phyloP scores from a whole-genome alignment of 2,888 invertebrate species.

The Athripsodes cinereus region DNA sequence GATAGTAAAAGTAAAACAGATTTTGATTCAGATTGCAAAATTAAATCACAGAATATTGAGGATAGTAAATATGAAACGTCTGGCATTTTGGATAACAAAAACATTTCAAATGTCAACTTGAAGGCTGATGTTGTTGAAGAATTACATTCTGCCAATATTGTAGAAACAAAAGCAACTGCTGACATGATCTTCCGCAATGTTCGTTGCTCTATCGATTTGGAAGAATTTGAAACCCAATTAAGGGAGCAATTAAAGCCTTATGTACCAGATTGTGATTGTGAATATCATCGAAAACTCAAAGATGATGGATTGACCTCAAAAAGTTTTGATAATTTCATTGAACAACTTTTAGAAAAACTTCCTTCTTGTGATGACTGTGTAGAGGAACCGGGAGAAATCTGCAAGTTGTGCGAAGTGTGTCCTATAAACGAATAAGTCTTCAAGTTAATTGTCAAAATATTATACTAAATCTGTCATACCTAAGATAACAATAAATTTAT shows the following conservation, averaged over 20 bases:
- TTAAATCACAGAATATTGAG: no score
- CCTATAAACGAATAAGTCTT: neutral
- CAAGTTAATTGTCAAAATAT: no score
- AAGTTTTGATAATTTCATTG: neutral
- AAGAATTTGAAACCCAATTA: slow-evolving; percentile 4
- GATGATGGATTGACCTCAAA: neutral
- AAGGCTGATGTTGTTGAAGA: no score
- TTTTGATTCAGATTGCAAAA: no score
- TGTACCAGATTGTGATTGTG: slow-evolving; percentile 11
- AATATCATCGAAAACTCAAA: neutral
- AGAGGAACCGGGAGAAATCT: neutral
- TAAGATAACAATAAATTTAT: no score
- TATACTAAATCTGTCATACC: no score
- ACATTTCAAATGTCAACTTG: no score
- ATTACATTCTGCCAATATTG: neutral
- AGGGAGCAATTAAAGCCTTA: slow-evolving; percentile 1
- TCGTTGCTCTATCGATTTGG: neutral
- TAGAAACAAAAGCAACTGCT: neutral
- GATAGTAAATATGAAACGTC: no score
- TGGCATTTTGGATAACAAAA: no score
- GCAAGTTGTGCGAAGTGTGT: neutral
- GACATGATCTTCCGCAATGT: neutral
- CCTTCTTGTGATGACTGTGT: neutral
- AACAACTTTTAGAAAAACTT: neutral
- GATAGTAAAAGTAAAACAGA: no score